A percentile compares a stretch with the other conserved stretches of the same genome.
Conservation (phyloP, 1,140 invertebrate species). For the Drosophila equinoxialis region DNA sequence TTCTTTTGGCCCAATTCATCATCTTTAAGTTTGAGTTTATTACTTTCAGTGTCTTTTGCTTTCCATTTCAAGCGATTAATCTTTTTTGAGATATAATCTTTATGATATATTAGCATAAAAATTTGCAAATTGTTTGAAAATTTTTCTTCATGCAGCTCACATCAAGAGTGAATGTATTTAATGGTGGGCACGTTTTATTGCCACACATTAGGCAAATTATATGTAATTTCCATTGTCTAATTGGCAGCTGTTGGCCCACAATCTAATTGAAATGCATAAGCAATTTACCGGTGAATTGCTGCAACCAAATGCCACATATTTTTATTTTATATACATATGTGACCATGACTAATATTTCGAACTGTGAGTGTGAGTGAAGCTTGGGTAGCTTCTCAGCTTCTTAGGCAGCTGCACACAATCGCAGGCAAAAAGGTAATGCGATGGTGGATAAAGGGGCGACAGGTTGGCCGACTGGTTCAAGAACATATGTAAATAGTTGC, state of each 20-base stretch:
- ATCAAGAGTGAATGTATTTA: conserved; percentile 25
- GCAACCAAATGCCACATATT: conserved; percentile 26
- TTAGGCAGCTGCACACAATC: conserved; percentile 53
- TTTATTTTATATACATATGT: conserved; percentile 48
- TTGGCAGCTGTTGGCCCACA: conserved; percentile 38
- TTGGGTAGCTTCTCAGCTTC: conserved; percentile 32
- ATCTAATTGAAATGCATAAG: conserved; percentile 54
- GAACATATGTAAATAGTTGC: conserved; percentile 79
- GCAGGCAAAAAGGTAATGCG: conserved; percentile 16
- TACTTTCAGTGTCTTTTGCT: no score
- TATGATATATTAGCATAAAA: not conserved
- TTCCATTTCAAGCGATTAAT: not conserved
- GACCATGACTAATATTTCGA: conserved; percentile 36
- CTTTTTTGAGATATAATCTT: not conserved
- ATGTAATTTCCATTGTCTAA: conserved; percentile 45
- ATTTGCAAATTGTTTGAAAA: not conserved
- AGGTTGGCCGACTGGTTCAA: conserved; percentile 51
- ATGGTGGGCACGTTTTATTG: conserved; percentile 28
- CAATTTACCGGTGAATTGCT: conserved; percentile 34
- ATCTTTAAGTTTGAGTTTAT: no score
- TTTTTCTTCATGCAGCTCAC: not conserved
- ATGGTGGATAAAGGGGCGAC: not conserved
- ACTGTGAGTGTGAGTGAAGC: not conserved
- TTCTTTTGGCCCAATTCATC: no score
- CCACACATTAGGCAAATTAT: not conserved